A percentile compares a stretch with the other conserved stretches of the same genome.
Evolutionary conservation across 2,797 vertebrate species (phyloP).

Genomic region (Phrynocephalus vlangalii): DNA sequence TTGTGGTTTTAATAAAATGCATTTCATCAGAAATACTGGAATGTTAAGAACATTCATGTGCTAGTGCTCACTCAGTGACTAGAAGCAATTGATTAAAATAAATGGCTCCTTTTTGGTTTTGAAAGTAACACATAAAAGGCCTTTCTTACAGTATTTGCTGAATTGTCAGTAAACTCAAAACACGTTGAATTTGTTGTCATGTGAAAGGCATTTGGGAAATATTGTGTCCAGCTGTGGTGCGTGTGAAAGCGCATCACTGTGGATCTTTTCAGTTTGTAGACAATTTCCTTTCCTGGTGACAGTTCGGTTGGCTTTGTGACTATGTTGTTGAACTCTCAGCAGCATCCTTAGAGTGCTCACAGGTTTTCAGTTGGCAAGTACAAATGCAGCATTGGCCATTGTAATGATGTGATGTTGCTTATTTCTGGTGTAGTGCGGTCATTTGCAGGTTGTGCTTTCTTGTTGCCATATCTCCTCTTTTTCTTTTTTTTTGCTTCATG

Average conservation of each 20-base stretch:
- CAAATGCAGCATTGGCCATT: background rate
- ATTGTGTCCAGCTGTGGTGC: background rate
- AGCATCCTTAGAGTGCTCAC: too few relatives aligned
- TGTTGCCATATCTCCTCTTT: background rate
- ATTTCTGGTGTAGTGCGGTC: background rate
- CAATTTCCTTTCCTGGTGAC: too few relatives aligned
- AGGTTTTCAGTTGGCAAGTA: too few relatives aligned
- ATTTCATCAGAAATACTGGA: too few relatives aligned
- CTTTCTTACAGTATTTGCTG: background rate
- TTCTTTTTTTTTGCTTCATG: background rate
- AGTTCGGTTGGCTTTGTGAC: too few relatives aligned
- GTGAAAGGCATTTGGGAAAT: background rate
- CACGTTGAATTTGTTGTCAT: background rate
- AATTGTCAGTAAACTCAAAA: background rate
- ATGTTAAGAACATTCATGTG: background rate
- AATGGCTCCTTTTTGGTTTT: background rate
- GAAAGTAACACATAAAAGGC: background rate
- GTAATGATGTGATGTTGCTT: background rate
- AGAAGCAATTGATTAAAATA: background rate
- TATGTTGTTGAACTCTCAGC: too few relatives aligned
- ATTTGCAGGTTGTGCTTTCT: background rate
- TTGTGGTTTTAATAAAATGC: too few relatives aligned
- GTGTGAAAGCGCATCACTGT: too few relatives aligned
- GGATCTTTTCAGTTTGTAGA: too few relatives aligned
- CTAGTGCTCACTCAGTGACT: slow-evolving; percentile 7